These are phyloP conservation scores for Drosophila paracracens DNA, from an alignment of 2,888 invertebrate species.

Conservation along the genomic window DNA sequence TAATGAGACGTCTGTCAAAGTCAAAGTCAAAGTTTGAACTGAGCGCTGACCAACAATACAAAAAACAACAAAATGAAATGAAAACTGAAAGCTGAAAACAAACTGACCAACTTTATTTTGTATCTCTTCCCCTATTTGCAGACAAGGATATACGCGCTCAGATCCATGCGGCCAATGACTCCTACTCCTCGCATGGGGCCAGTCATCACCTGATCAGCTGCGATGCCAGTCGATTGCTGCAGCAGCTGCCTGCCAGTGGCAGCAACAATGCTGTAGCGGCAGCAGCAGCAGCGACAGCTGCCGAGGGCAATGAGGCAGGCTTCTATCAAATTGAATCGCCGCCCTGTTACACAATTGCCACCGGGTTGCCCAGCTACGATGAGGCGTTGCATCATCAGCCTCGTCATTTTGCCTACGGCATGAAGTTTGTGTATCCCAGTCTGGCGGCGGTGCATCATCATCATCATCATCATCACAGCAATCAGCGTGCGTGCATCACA, in stretches of 20 bases:
- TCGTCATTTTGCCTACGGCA: conserved; percentile 83
- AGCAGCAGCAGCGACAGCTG: not conserved
- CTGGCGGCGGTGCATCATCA: conserved; percentile 83
- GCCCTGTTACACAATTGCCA: conserved; percentile 88
- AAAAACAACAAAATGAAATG: conserved; percentile 23
- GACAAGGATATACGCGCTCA: conserved; percentile 85
- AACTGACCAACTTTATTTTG: conserved; percentile 2
- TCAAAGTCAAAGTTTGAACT: conserved; percentile 51
- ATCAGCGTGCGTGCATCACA: conserved; percentile 62
- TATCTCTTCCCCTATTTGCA: conserved; percentile 42
- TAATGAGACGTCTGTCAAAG: conserved; percentile 67
- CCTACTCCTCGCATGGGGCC: conserved; percentile 70
- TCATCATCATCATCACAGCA: conserved; percentile 64
- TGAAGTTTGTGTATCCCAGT: conserved; percentile 83
- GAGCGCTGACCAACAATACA: conserved; percentile 2
- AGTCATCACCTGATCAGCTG: conserved; percentile 71
- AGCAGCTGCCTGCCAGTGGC: conserved; percentile 39
- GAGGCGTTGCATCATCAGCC: conserved; percentile 87
- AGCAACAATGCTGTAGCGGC: conserved; percentile 1
- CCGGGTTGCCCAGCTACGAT: conserved; percentile 88
- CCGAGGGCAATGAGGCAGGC: conserved; percentile 68
- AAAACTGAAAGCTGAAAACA: not conserved
- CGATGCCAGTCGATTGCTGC: conserved; percentile 67
- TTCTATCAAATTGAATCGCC: conserved; percentile 86
- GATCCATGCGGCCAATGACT: conserved; percentile 71